Evolutionary conservation across 2,888 invertebrate species (phyloP).

Genomic region (Amiota communis): DNA sequence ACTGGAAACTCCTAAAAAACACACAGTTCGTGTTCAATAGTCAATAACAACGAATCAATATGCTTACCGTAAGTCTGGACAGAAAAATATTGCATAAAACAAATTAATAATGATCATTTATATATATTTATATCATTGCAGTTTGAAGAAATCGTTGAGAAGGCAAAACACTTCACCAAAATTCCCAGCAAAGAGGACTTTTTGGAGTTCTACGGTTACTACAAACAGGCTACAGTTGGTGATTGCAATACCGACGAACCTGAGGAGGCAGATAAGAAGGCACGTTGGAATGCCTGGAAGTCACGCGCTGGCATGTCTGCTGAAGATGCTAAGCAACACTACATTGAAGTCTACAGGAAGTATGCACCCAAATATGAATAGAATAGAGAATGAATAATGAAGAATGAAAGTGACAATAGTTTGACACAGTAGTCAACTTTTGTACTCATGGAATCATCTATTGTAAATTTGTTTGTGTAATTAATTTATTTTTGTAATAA

Average conservation of each 20-base stretch:
- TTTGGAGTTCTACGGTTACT: conserved; percentile 86
- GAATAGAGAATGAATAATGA: background rate
- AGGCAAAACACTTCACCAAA: conserved; percentile 82
- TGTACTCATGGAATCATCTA: conserved; percentile 36
- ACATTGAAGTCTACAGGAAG: conserved; percentile 81
- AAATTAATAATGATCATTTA: background rate
- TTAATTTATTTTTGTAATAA: conserved; percentile 56
- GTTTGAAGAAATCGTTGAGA: conserved; percentile 84
- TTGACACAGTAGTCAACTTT: background rate
- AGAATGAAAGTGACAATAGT: too few species aligned
- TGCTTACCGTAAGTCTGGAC: conserved; percentile 61
- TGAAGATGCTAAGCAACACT: conserved; percentile 87
- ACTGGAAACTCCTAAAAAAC: background rate
- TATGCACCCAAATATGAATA: conserved; percentile 74
- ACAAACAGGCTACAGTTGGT: conserved; percentile 87
- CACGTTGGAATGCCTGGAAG: conserved; percentile 95
- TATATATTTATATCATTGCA: conserved; percentile 65
- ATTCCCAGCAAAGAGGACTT: conserved; percentile 85
- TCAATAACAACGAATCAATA: conserved; percentile 45
- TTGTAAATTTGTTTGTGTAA: conserved; percentile 26
- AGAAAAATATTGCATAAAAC: background rate
- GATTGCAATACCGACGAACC: conserved; percentile 88
- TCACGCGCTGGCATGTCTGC: conserved; percentile 84
- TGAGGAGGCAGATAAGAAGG: conserved; percentile 91
- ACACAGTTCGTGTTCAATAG: conserved; percentile 35